Conservation (phyloP, 2,888 invertebrate genomes). For the Neoitamus cyanurus region DNA sequence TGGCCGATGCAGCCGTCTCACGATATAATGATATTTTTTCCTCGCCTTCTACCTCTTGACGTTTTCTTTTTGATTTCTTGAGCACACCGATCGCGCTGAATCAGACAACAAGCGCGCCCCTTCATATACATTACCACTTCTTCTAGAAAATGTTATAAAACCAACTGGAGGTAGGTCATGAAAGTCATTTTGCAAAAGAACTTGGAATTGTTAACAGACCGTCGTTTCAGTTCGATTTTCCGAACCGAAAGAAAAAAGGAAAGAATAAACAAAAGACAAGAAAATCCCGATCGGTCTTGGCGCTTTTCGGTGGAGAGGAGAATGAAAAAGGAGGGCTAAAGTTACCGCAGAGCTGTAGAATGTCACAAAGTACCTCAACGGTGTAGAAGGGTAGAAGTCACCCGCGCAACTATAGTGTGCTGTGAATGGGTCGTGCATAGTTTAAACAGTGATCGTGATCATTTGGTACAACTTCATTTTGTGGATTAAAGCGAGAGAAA, state of each 20-base stretch:
- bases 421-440: conserved; percentile 32
- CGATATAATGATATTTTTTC: conserved; percentile 5
- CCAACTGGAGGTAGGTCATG: conserved; percentile 54
- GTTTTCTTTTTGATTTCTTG: conserved; percentile 4
- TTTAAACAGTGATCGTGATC: neutral
- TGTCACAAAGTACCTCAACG: neutral
- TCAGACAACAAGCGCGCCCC: conserved; percentile 34
- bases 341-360: neutral
- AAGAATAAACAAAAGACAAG: neutral
- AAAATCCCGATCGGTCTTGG: neutral
- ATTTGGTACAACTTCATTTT: conserved; percentile 18
- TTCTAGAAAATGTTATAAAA: conserved; percentile 55
- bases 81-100: neutral
- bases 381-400: conserved; percentile 11
- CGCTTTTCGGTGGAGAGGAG: neutral
- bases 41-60: neutral
- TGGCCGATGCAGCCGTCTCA: neutral
- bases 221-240: neutral
- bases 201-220: conserved; percentile 52
- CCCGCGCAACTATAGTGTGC: neutral
- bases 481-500: neutral
- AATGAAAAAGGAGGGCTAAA: conserved; percentile 8
- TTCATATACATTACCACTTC: conserved; percentile 23
- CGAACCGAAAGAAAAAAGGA: neutral
- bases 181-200: conserved; percentile 56